Evolutionary conservation across 2,797 vertebrate species (phyloP).

Genomic region (Emys orbicularis): DNA sequence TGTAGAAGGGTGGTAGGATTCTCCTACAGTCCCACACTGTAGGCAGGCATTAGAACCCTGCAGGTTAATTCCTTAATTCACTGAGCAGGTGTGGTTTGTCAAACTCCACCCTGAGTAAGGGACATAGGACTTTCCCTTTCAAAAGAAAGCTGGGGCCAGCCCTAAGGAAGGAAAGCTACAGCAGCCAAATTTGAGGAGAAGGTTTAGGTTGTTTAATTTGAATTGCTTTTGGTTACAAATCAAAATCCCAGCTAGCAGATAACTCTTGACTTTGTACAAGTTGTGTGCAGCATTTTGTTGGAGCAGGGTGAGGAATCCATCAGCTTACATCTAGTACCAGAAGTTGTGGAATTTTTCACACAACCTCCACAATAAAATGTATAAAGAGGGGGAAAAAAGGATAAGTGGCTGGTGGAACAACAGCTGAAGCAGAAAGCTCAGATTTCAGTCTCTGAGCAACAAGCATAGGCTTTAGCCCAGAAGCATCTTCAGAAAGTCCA

Average conservation of each 20-base stretch:
- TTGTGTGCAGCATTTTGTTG: neutral
- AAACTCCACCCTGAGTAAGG: neutral
- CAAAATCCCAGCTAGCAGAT: neutral
- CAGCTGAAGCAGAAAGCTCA: slow-evolving; percentile 20
- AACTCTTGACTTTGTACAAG: neutral
- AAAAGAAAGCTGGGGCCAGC: neutral
- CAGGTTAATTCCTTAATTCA: slow-evolving; percentile 3
- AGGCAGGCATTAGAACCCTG: neutral
- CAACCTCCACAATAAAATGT: neutral
- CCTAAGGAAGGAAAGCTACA: neutral
- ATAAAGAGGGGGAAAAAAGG: neutral
- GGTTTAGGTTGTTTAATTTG: rapidly evolving
- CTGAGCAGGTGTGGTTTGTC: neutral
- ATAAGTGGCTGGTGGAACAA: slow-evolving; percentile 13
- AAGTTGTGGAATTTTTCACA: neutral
- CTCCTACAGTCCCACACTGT: neutral
- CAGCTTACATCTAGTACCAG: neutral
- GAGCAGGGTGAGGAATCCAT: neutral
- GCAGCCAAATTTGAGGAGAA: neutral
- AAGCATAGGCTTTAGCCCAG: neutral
- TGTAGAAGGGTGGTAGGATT: neutral
- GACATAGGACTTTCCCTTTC: neutral
- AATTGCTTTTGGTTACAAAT: neutral
- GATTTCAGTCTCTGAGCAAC: slow-evolving; percentile 19
- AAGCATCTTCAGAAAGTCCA: slow-evolving; percentile 20